Evolutionary conservation across 2,113 vertebrate species (phyloP).

Genomic region (Rafetus swinhoei): DNA sequence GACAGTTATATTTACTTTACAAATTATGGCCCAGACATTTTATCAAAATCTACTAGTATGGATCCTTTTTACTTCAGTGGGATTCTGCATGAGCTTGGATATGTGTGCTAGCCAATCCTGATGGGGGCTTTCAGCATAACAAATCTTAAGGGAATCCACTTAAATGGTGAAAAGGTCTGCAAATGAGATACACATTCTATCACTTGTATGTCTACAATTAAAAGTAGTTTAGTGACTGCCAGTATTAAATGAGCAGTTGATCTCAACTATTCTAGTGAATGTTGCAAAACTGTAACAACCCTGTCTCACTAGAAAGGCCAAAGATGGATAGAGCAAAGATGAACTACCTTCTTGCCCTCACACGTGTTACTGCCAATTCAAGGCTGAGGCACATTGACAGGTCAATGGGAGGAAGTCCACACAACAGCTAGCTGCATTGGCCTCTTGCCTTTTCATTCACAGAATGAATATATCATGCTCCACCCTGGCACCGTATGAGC

Average conservation of each 20-base stretch:
- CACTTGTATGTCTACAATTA: not conserved
- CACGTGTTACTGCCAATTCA: not conserved
- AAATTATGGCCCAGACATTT: rapidly evolving
- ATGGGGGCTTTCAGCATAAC: not conserved
- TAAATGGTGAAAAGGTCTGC: not conserved
- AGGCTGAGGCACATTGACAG: not conserved
- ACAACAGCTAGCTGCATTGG: not conserved
- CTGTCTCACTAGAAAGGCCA: not conserved
- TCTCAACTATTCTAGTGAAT: not conserved
- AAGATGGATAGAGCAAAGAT: not conserved
- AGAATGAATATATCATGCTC: not conserved
- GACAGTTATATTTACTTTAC: not conserved
- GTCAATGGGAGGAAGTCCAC: not conserved
- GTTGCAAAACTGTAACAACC: not conserved
- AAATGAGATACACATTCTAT: not conserved
- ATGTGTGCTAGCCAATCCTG: not conserved
- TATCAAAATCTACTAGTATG: not conserved
- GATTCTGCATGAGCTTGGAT: not conserved
- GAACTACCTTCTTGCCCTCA: not conserved
- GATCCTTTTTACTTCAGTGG: not conserved
- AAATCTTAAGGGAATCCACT: not conserved
- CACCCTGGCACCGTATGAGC: not conserved
- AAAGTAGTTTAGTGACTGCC: not conserved
- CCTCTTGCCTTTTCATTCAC: not conserved
- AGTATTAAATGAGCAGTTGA: not conserved